These are phyloP conservation scores for Chaenocephalus aceratus DNA, from an alignment of 2,113 vertebrate species.

Conservation along the genomic window DNA sequence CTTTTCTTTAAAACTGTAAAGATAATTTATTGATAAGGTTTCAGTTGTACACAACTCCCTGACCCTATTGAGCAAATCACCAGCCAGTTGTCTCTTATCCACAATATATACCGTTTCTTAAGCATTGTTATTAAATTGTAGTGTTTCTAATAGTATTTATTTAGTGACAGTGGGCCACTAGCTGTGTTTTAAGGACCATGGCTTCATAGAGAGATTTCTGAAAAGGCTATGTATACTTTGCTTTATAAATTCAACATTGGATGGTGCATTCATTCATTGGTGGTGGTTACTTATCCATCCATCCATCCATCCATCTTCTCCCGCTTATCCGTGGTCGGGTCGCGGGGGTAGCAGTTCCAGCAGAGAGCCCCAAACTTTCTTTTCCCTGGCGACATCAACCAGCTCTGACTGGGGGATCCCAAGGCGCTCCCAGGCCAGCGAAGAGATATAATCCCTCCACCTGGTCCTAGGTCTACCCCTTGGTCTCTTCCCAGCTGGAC, in stretches of 20 bases:
- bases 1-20: background rate
- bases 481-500: too few relatives aligned
- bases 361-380: too few relatives aligned
- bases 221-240: background rate
- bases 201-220: background rate
- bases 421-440: too few relatives aligned
- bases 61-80: background rate
- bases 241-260: background rate
- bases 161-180: background rate
- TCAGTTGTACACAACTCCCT: background rate
- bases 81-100: background rate
- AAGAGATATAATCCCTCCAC: too few relatives aligned
- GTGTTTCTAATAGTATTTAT: background rate
- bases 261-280: background rate
- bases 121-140: background rate
- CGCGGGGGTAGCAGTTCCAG: too few relatives aligned
- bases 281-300: background rate
- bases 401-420: too few relatives aligned
- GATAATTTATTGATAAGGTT: background rate
- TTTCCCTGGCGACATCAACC: too few relatives aligned
- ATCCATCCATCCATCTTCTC: too few relatives aligned
- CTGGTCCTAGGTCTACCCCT: too few relatives aligned
- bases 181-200: background rate
- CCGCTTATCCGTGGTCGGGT: too few relatives aligned
- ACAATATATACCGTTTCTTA: background rate